Base-by-base conservation (phyloP, 2,888 invertebrate species). In the Catotricha subobsoleta region DNA sequence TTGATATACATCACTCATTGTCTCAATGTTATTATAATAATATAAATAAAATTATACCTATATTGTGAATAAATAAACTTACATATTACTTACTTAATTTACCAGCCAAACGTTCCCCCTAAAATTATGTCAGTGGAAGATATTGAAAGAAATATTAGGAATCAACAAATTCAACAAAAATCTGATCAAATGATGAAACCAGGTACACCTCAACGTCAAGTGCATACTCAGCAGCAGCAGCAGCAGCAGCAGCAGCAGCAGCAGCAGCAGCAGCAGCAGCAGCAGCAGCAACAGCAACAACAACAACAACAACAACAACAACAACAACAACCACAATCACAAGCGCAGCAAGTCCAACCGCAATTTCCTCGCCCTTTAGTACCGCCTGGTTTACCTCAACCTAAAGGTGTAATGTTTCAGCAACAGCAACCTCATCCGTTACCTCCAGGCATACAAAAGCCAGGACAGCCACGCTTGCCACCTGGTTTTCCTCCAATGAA, bases 221-320 rank as follows among this genome's bases (percentile, higher is more conserved):
- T 15, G 21, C 36, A 36, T 23, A 21, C 23, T 10, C 36, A 10
- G 6, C 25, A 25, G 10, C 25, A 6, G 10, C 10, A 25, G 6
- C 10, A 72, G 72, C 54, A 78, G 75, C 62, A n/a, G n/a, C n/a
- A n/a, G n/a, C n/a, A n/a, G n/a, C n/a, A n/a, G 73, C 75, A 31
- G 72, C 76, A 55, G 79, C 79, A 21, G 23, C 0, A 76, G 30
- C 75, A 73, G 49, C 60, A 80, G 41, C 67, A 76, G 1, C 69
- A 71, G 47, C 62, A 63, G n/a, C 36, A 21, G 21, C 36, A 36
- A 36, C 36, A 23, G 15, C 36, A 10, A 8, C 25, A 25, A 25
- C 25, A 6, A 25, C 10, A 25, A 8, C 10, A 72, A 72, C 54
- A 78, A 76, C 62, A n/a, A n/a, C n/a, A n/a, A n/a, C n/a, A n/a